These are phyloP conservation scores for Carposina sasakii DNA, from an alignment of 1,140 invertebrate genomes.

Conservation along the genomic window DNA sequence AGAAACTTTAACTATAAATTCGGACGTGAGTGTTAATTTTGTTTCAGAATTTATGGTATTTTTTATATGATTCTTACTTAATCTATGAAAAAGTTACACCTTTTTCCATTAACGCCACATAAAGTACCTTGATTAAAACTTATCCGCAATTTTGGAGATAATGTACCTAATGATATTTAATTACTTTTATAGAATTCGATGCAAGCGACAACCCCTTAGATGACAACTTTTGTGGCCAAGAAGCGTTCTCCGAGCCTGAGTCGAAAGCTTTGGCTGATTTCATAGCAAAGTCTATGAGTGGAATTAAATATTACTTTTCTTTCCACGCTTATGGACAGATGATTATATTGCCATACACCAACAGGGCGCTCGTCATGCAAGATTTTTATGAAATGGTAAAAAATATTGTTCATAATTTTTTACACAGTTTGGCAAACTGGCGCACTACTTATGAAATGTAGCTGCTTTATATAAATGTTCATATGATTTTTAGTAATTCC, in stretches of 20 bases:
- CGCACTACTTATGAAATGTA: not conserved
- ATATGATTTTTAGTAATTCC: too few relatives aligned
- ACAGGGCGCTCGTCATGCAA: constrained; percentile 47
- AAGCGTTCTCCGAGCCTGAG: constrained; percentile 84
- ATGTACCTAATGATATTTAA: too few relatives aligned
- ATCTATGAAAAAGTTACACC: constrained; percentile 9
- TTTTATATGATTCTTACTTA: not conserved
- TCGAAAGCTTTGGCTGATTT: constrained; percentile 74
- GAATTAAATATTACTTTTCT: constrained; percentile 71
- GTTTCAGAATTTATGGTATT: too few relatives aligned
- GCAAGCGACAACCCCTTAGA: constrained; percentile 76
- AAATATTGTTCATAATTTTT: not conserved
- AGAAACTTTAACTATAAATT: constrained; percentile 78
- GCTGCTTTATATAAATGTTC: constrained; percentile 1
- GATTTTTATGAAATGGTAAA: constrained; percentile 52
- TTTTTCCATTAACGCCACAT: too few relatives aligned
- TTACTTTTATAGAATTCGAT: constrained; percentile 45
- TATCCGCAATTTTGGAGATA: too few relatives aligned
- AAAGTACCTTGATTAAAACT: too few relatives aligned
- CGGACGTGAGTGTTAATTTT: constrained; percentile 59
- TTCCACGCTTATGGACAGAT: constrained; percentile 70
- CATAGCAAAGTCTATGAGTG: constrained; percentile 21
- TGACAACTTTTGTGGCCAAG: constrained; percentile 79
- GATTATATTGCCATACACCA: constrained; percentile 52
- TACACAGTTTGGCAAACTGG: not conserved